A percentile compares a stretch with the other conserved stretches of the same genome.
phyloP scores from a whole-genome alignment of 2,888 invertebrate genomes.

The Netelia inedita region DNA sequence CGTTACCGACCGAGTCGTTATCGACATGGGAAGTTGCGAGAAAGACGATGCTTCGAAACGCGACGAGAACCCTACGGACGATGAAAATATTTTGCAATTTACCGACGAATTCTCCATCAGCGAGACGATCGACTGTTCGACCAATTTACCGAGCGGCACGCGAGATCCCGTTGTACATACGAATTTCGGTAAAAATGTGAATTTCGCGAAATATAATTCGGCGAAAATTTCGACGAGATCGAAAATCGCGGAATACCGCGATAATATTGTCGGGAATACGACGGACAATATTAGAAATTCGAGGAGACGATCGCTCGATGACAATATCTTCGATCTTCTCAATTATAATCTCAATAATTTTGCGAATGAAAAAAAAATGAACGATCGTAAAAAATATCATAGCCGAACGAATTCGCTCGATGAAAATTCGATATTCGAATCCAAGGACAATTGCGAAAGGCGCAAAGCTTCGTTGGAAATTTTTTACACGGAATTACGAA shows the following conservation, averaged over 20 bases:
- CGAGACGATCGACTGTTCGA: conserved; percentile 57
- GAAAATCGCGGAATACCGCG: conserved; percentile 66
- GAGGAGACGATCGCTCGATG: conserved; percentile 38
- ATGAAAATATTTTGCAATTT: conserved; percentile 68
- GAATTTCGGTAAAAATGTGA: conserved; percentile 70
- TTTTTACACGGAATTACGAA: conserved; percentile 65
- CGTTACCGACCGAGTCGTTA: not conserved
- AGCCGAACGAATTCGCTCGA: conserved; percentile 78
- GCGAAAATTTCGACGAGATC: conserved; percentile 72
- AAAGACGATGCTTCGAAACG: not conserved
- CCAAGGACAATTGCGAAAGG: conserved; percentile 39
- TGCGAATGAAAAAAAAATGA: conserved; percentile 72
- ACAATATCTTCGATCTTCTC: conserved; percentile 60
- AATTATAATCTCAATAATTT: conserved; percentile 77
- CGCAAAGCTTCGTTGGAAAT: conserved; percentile 75
- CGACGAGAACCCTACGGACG: conserved; percentile 65
- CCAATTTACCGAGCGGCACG: conserved; percentile 49
- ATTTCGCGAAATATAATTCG: conserved; percentile 78
- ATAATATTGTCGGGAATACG: conserved; percentile 72
- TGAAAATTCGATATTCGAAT: conserved; percentile 75
- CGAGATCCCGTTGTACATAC: conserved; percentile 19
- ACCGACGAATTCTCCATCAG: conserved; percentile 62
- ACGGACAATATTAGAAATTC: conserved; percentile 44
- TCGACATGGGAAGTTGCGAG: not conserved
- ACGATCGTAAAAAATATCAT: conserved; percentile 75